Evolutionary conservation across 2,797 vertebrate genomes (phyloP).

Genomic region (Microcaecilia unicolor): DNA sequence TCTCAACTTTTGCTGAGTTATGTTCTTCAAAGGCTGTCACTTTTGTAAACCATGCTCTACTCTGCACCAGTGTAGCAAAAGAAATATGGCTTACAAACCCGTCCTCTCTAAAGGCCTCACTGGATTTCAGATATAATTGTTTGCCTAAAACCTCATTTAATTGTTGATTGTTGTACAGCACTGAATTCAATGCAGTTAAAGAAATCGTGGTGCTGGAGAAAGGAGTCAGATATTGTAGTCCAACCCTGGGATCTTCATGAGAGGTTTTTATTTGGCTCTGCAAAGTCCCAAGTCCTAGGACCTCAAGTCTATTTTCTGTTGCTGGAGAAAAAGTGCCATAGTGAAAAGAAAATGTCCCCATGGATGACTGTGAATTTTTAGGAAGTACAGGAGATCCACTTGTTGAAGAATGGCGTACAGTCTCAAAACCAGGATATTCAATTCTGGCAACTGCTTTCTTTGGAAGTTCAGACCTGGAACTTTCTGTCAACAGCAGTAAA

Average conservation of each 20-base stretch:
- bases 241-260: constrained; percentile 21
- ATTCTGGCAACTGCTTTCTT: constrained; percentile 22
- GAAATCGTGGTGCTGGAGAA: not conserved
- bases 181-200: constrained; percentile 11
- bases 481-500: constrained; percentile 15
- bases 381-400: constrained; percentile 5
- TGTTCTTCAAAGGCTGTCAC: constrained; percentile 4
- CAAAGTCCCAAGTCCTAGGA: constrained; percentile 16
- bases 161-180: constrained; percentile 22
- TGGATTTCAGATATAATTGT: constrained; percentile 7
- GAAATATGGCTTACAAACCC: not conserved
- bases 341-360: constrained; percentile 7
- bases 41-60: constrained; percentile 10
- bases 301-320: constrained; percentile 1
- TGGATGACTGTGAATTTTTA: constrained; percentile 24
- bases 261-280: constrained; percentile 21
- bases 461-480: constrained; percentile 22
- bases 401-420: constrained; percentile 16
- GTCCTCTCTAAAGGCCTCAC: constrained; percentile 2
- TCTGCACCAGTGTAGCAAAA: constrained; percentile 1
- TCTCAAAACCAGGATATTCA: constrained; percentile 28
- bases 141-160: constrained; percentile 11
- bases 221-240: constrained; percentile 18
- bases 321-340: constrained; percentile 5
- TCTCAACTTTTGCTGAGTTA: not conserved